Base-by-base conservation (phyloP, 64 coral and sea anemone genomes). In the Dendronephthya gigantea region DNA sequence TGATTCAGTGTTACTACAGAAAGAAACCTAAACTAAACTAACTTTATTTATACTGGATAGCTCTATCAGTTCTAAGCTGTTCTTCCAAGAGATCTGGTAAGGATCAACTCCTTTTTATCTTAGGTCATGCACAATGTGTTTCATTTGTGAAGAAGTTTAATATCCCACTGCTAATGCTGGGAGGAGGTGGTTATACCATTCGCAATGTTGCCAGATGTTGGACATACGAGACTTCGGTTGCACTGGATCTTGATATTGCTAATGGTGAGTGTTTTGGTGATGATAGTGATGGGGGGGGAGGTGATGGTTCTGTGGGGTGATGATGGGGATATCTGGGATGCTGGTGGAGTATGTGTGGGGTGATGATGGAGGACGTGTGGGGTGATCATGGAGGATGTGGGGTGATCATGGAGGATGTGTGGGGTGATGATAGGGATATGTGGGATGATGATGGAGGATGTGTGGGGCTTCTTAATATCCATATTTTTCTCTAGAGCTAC, bases 171-270 rank as follows among this genome's bases (percentile, higher is more conserved):
- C 82, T 98, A 55, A 92, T 98, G 1, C 87, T 98, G 14, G 95
- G 95, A 43, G 95, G 95, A 49, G 95, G 95, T 83, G 95, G 95
- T 27, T 98, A 98, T 70, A 98, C 95, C 0, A 98, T 98, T 35
- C 89, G 92, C 0, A 98, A 98, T 75, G 95, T 98, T 36, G 95
- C 95, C 82, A 68, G 95, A 50, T 98, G 95, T 81, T 98, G 95
- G 95, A 93, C 45, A 19, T 97, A 90, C 35, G 94, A 97, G 49
- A 97, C 94, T 35, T 88, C 94, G 65, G 92, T 93, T 35, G 94
- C 94, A 14, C 59, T 97, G n/a, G 94, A 97, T 84, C 82, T 87
- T 23, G 94, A 97, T 82, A 97, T 97, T 91, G 94, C 94, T 28
- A 97, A 97, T 88, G 94, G 92, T 94, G 28, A 76, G 82, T 92